A percentile compares a stretch with the other conserved stretches of the same genome.
phyloP scores from a whole-genome alignment of 2,797 vertebrate genomes.

The Kryptolebias ocellatus region DNA sequence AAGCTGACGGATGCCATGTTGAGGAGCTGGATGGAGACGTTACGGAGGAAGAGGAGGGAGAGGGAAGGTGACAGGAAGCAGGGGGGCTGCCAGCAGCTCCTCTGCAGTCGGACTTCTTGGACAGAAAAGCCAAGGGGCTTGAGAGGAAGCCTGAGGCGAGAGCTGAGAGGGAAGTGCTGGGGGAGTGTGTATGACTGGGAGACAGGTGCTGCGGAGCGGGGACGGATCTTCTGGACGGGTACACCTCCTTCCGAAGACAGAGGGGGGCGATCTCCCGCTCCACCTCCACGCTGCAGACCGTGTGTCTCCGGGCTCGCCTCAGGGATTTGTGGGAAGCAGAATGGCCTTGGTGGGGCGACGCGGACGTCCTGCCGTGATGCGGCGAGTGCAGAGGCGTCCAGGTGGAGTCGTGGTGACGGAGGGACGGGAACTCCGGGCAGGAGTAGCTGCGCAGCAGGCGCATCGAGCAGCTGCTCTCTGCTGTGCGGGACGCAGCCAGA shows the following conservation, averaged over 20 bases:
- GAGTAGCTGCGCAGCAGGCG: conserved; percentile 85
- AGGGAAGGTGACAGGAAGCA: conserved; percentile 19
- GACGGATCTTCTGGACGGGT: conserved; percentile 76
- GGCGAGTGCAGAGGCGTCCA: conserved; percentile 45
- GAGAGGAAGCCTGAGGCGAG: conserved; percentile 81
- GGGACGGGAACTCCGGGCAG: conserved; percentile 84
- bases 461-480: conserved; percentile 41
- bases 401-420: conserved; percentile 41
- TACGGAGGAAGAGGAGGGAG: conserved; percentile 41
- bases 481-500: conserved; percentile 6
- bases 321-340: conserved; percentile 42
- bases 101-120: conserved; percentile 61
- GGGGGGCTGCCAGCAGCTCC: conserved; percentile 17
- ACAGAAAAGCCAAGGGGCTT: conserved; percentile 83
- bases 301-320: conserved; percentile 84
- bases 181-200: conserved; percentile 49
- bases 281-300: conserved; percentile 86
- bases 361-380: conserved; percentile 45
- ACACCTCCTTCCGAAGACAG: conserved; percentile 91
- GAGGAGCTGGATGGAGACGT: conserved; percentile 35
- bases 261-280: conserved; percentile 83
- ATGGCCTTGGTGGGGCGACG: conserved; percentile 28
- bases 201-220: conserved; percentile 42
- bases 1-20: conserved; percentile 47
- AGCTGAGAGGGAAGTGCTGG: conserved; percentile 70